A percentile compares a stretch with the other conserved stretches of the same genome.
phyloP scores from a whole-genome alignment of 2,888 invertebrate genomes.

The Timandra comae region DNA sequence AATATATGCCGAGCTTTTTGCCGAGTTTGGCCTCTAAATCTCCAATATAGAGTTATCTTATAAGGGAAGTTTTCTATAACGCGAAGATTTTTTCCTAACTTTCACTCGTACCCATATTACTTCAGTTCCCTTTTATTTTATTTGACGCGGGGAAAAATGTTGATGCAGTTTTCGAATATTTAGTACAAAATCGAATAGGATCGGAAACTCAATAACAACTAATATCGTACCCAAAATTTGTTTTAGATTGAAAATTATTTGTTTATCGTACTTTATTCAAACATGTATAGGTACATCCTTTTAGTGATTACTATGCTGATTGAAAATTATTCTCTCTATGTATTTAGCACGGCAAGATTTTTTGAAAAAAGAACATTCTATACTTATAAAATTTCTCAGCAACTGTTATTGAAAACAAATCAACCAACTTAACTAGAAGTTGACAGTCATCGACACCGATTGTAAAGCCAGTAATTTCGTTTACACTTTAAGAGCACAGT shows the following conservation, averaged over 20 bases:
- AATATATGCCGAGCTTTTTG: constrained; percentile 39
- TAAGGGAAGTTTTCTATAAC: constrained; percentile 27
- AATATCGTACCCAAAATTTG: no score
- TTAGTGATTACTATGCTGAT: no score
- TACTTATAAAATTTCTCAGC: no score
- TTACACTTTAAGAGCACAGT: constrained; percentile 50
- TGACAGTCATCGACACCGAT: constrained; percentile 4
- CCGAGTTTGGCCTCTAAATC: constrained; percentile 32
- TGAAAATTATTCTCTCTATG: no score
- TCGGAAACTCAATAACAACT: background rate
- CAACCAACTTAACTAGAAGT: no score
- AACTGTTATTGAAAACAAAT: no score
- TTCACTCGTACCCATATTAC: constrained; percentile 16
- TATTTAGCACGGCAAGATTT: no score
- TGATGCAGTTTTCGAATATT: constrained; percentile 8
- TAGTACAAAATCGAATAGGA: background rate
- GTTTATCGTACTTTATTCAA: no score
- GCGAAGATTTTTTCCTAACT: constrained; percentile 22
- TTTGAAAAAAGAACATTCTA: no score
- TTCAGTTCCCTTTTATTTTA: constrained; percentile 11
- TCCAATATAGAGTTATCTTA: constrained; percentile 32
- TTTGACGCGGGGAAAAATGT: constrained; percentile 12
- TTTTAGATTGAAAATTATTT: no score
- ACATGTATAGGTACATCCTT: no score
- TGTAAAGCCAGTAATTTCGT: constrained; percentile 9